These are phyloP conservation scores for Pelobates cultripes DNA, from an alignment of 2,797 vertebrate species.

Conservation along the genomic window DNA sequence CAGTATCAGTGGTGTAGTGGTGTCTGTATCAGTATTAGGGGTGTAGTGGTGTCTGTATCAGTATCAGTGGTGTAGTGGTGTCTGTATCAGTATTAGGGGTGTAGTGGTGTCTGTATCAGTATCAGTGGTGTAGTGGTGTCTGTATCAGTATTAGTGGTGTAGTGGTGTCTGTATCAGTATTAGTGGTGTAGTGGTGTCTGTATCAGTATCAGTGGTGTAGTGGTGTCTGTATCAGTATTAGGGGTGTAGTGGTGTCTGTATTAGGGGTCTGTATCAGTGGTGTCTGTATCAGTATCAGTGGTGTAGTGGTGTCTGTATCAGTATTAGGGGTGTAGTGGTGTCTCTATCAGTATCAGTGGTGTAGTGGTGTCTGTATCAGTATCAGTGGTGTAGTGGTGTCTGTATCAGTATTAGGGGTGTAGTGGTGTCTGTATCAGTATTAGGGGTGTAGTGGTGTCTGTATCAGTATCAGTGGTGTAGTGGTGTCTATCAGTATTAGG, in stretches of 20 bases:
- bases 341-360: background rate
- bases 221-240: background rate
- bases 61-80: background rate
- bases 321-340: background rate
- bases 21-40: no score
- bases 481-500: background rate
- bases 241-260: background rate
- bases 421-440: background rate
- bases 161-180: background rate
- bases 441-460: background rate
- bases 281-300: no score
- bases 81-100: background rate
- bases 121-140: background rate
- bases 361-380: background rate
- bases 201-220: background rate
- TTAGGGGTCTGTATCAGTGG: background rate
- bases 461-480: background rate
- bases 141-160: background rate
- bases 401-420: background rate
- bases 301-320: background rate
- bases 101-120: background rate
- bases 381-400: background rate
- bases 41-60: background rate
- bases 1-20: background rate
- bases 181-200: background rate